phyloP scores from a whole-genome alignment of 2,888 invertebrate species.

The Tuta absoluta region DNA sequence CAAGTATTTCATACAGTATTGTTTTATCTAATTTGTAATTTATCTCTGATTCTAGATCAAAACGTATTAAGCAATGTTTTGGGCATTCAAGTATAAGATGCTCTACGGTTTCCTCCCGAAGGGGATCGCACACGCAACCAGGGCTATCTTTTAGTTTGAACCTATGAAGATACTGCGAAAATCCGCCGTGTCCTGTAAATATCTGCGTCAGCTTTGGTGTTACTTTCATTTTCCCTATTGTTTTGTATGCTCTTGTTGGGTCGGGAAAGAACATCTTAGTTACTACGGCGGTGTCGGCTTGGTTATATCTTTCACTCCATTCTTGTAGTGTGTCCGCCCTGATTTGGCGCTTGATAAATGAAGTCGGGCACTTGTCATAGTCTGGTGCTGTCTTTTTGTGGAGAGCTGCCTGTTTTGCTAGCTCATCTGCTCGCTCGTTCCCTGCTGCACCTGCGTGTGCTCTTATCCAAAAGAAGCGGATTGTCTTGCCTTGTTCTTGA shows the following conservation, averaged over 20 bases:
- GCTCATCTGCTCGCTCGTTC: conserved; percentile 22
- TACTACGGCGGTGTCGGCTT: not conserved
- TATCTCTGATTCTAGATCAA: not conserved
- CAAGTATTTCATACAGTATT: not conserved
- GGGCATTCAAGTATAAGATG: conserved; percentile 14
- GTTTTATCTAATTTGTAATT: not conserved
- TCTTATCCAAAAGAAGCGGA: not conserved
- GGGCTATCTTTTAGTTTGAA: conserved; percentile 7
- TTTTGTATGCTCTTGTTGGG: conserved; percentile 5
- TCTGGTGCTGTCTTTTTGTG: too few relatives aligned
- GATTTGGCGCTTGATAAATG: conserved; percentile 20
- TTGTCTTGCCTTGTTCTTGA: not conserved
- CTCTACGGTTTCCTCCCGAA: not conserved
- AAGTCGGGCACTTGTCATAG: conserved; percentile 26
- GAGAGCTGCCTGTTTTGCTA: conserved; percentile 33
- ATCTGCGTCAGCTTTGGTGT: not conserved
- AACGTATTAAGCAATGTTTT: not conserved
- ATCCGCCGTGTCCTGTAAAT: conserved; percentile 14
- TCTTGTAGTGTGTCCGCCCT: conserved; percentile 10
- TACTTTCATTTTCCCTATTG: not conserved
- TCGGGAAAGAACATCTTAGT: conserved; percentile 23
- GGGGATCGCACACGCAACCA: conserved; percentile 14
- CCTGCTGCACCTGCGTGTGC: not conserved
- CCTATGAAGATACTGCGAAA: conserved; percentile 6
- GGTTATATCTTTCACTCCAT: conserved; percentile 16